These are phyloP conservation scores for Acrocyrtus sp. DNA, from an alignment of 2,888 invertebrate genomes.

Conservation along the genomic window DNA sequence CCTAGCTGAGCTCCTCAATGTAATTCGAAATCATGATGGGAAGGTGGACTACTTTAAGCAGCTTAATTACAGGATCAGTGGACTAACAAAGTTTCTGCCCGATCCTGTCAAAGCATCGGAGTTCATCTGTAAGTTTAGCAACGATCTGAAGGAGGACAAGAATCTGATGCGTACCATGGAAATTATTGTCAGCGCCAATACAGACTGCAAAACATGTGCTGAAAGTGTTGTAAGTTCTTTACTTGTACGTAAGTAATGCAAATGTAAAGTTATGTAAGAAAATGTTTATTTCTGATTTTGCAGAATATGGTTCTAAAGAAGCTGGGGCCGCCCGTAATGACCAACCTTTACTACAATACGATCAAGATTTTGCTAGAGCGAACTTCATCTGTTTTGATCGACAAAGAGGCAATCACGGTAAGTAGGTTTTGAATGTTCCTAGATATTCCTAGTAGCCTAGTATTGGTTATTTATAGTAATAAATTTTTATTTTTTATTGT, in stretches of 20 bases:
- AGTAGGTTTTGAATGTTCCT: conserved; percentile 28
- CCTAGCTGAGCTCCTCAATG: conserved; percentile 82
- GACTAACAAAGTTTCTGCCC: conserved; percentile 84
- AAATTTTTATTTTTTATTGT: background rate
- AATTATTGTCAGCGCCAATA: conserved; percentile 86
- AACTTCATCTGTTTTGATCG: conserved; percentile 96
- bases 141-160: conserved; percentile 78
- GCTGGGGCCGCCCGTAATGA: conserved; percentile 93
- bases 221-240: conserved; percentile 73
- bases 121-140: conserved; percentile 84
- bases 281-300: conserved; percentile 58
- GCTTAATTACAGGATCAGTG: conserved; percentile 68
- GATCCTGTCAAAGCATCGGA: conserved; percentile 93
- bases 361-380: conserved; percentile 95
- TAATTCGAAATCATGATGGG: conserved; percentile 53
- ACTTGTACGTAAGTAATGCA: no score
- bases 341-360: conserved; percentile 94
- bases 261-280: background rate
- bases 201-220: conserved; percentile 95
- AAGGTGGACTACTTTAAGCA: conserved; percentile 77
- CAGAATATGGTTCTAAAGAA: conserved; percentile 87
- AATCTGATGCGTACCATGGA: conserved; percentile 79
- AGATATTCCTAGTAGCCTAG: background rate
- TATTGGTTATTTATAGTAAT: background rate
- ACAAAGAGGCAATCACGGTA: conserved; percentile 85